Conservation (phyloP, 2,797 vertebrate genomes). For the Babyrousa celebensis region DNA sequence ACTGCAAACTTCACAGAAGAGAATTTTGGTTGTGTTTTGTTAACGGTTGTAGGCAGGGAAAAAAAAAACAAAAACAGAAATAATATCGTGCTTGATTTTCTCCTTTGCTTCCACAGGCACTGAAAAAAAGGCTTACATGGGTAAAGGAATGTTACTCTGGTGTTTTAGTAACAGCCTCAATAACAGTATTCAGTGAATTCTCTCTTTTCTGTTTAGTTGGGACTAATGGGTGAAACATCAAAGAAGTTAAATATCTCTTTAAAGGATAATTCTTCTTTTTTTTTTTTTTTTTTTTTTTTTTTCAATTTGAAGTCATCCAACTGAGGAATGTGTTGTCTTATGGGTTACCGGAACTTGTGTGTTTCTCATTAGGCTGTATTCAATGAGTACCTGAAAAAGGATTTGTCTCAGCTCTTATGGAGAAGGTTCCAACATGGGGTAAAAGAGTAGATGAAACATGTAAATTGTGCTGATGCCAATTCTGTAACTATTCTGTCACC, state of each 20-base stretch:
- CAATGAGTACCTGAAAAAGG: neutral
- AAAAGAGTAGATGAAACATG: neutral
- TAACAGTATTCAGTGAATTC: neutral
- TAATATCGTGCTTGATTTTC: neutral
- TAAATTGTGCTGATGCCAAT: neutral
- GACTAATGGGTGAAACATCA: neutral
- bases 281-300: neutral
- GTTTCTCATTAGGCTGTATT: neutral
- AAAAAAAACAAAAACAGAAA: neutral
- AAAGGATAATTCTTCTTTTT: neutral
- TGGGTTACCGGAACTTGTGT: accelerated
- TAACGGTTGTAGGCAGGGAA: neutral
- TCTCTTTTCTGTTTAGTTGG: neutral
- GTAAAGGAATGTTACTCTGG: neutral
- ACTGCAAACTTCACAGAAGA: neutral
- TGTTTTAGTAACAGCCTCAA: neutral
- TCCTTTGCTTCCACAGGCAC: neutral
- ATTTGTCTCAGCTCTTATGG: neutral
- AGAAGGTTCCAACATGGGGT: neutral
- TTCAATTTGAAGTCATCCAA: neutral
- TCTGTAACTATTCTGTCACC: neutral
- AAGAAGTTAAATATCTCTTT: neutral
- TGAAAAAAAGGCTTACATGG: neutral
- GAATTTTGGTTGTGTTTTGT: neutral
- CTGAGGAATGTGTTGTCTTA: neutral